These are phyloP conservation scores for Oncorhynchus nerka DNA, from an alignment of 2,113 vertebrate genomes.

Conservation along the genomic window DNA sequence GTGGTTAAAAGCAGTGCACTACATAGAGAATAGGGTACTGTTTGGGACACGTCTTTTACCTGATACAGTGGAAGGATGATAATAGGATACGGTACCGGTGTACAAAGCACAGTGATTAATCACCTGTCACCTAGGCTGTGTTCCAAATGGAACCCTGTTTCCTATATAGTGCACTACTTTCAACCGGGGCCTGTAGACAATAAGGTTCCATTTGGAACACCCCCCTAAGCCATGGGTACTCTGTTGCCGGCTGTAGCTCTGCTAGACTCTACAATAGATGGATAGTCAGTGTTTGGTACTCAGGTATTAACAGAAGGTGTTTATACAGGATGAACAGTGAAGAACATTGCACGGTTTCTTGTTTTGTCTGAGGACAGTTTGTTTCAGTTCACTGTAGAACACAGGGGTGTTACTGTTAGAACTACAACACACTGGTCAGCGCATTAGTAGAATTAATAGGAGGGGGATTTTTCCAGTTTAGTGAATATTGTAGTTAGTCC, in stretches of 20 bases:
- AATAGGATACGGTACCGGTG: constrained; percentile 12
- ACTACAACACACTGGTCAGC: not conserved
- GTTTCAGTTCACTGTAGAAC: not conserved
- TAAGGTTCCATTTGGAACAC: too few species aligned
- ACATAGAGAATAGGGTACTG: not conserved
- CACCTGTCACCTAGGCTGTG: not conserved
- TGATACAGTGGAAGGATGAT: not conserved
- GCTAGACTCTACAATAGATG: constrained; percentile 38
- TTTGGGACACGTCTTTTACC: not conserved
- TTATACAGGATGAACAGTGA: constrained; percentile 10
- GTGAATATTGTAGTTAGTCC: too few species aligned
- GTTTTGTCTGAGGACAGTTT: constrained; percentile 24
- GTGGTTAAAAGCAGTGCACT: not conserved
- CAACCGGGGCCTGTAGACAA: not conserved
- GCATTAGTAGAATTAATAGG: too few species aligned
- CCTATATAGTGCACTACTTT: not conserved
- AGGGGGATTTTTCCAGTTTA: too few species aligned
- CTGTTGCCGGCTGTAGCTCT: constrained; percentile 45
- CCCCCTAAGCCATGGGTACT: constrained; percentile 1
- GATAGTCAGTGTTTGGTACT: constrained; percentile 40
- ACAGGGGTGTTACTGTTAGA: not conserved
- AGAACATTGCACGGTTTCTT: constrained; percentile 16
- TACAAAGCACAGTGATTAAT: not conserved
- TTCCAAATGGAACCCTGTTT: not conserved
- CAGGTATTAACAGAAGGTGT: constrained; percentile 40